Evolutionary conservation across 2,113 vertebrate species (phyloP).

Genomic region (Scomber colias): DNA sequence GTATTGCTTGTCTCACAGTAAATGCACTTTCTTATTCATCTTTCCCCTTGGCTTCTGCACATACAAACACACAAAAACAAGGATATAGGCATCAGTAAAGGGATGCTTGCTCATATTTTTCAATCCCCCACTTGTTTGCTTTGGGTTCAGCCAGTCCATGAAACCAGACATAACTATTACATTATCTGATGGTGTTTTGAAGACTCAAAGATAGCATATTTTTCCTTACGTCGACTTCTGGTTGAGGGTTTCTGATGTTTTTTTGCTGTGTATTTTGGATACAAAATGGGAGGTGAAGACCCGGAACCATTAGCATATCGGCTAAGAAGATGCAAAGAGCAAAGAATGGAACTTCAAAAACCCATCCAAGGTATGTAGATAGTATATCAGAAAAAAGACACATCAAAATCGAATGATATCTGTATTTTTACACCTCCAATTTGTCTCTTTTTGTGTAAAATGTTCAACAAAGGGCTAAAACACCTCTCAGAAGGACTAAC

Average conservation of each 20-base stretch:
- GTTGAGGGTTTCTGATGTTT: not conserved
- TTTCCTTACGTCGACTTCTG: not conserved
- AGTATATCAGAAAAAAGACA: not conserved
- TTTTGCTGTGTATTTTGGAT: not conserved
- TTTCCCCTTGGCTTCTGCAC: conserved; percentile 27
- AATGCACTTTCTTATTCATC: conserved; percentile 63
- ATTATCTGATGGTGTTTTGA: not conserved
- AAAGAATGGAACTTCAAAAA: not conserved
- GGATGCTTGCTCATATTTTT: conserved; percentile 26
- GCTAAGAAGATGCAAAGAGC: not conserved
- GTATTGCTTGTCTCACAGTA: conserved; percentile 62
- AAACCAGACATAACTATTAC: conserved; percentile 23
- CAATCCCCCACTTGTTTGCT: conserved; percentile 9
- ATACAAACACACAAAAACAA: conserved; percentile 40
- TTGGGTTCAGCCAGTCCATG: conserved; percentile 1
- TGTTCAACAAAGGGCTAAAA: conserved; percentile 7
- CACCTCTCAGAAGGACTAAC: conserved; percentile 6
- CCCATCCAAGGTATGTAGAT: not conserved
- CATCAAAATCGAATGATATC: not conserved
- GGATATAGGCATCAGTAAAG: conserved; percentile 32
- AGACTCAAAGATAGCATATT: not conserved
- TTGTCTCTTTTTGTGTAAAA: conserved; percentile 12
- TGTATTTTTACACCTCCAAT: conserved; percentile 2
- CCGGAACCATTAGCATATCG: not conserved
- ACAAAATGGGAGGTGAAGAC: not conserved